These are phyloP conservation scores for Poeciliopsis turrubarensis DNA, from an alignment of 2,113 vertebrate genomes.

Conservation along the genomic window DNA sequence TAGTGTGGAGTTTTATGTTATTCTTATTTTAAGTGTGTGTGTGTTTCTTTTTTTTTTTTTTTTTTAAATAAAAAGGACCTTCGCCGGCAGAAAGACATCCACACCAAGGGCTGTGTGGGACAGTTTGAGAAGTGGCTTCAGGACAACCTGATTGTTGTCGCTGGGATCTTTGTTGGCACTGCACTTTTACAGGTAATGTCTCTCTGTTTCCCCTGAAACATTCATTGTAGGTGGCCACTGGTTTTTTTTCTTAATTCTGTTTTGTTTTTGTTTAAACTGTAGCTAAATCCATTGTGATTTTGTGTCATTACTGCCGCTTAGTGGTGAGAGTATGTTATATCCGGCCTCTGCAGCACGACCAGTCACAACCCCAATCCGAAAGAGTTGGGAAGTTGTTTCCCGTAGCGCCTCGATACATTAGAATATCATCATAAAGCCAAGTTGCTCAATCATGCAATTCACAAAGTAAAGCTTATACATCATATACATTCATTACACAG, in stretches of 20 bases:
- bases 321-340: conserved; percentile 41
- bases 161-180: conserved; percentile 87
- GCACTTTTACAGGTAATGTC: conserved; percentile 89
- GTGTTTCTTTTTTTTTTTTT: background rate
- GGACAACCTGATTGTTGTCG: conserved; percentile 89
- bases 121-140: conserved; percentile 96
- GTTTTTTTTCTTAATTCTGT: background rate
- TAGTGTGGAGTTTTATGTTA: background rate
- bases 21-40: background rate
- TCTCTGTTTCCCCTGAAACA: background rate
- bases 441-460: background rate
- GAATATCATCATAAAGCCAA: background rate
- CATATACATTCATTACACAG: no score
- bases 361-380: background rate
- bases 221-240: background rate
- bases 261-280: background rate
- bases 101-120: conserved; percentile 91
- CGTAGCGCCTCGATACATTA: background rate
- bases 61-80: conserved; percentile 77
- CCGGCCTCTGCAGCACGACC: background rate
- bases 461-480: background rate
- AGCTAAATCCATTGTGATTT: conserved; percentile 24
- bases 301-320: conserved; percentile 64
- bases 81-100: conserved; percentile 85
- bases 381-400: background rate